These are phyloP conservation scores for Caenorhabditis wallacei DNA, from an alignment of 2,888 invertebrate genomes.

Conservation along the genomic window DNA sequence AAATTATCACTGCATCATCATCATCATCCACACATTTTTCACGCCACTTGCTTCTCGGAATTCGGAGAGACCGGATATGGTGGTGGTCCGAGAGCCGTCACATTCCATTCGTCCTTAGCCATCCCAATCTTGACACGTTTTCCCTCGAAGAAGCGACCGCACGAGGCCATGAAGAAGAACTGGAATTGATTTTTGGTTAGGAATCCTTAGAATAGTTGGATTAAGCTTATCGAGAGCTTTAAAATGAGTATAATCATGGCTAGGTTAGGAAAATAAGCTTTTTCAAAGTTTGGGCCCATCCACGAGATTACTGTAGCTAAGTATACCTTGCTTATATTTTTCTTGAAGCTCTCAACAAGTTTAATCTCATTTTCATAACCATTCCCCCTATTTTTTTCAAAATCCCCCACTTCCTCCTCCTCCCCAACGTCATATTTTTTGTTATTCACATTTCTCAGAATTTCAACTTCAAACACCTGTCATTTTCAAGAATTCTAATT, in stretches of 20 bases:
- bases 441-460: background rate
- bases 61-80: conserved; percentile 42
- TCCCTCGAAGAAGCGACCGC: conserved; percentile 62
- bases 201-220: too few species aligned
- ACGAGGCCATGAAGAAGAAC: conserved; percentile 67
- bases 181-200: conserved; percentile 35
- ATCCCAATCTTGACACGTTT: conserved; percentile 52
- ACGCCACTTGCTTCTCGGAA: conserved; percentile 56
- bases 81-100: conserved; percentile 39
- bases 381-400: background rate
- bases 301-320: too few species aligned
- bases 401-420: background rate
- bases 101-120: conserved; percentile 51
- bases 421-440: conserved; percentile 5
- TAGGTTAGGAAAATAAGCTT: too few species aligned
- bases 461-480: conserved; percentile 30
- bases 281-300: too few species aligned
- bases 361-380: too few species aligned
- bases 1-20: conserved; percentile 36
- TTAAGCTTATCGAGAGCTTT: too few species aligned
- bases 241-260: too few species aligned
- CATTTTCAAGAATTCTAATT: background rate
- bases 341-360: too few species aligned
- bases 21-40: conserved; percentile 27
- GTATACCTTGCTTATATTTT: too few species aligned